These are phyloP conservation scores for Tiliacea citrago DNA, from an alignment of 2,888 invertebrate species.

Conservation along the genomic window DNA sequence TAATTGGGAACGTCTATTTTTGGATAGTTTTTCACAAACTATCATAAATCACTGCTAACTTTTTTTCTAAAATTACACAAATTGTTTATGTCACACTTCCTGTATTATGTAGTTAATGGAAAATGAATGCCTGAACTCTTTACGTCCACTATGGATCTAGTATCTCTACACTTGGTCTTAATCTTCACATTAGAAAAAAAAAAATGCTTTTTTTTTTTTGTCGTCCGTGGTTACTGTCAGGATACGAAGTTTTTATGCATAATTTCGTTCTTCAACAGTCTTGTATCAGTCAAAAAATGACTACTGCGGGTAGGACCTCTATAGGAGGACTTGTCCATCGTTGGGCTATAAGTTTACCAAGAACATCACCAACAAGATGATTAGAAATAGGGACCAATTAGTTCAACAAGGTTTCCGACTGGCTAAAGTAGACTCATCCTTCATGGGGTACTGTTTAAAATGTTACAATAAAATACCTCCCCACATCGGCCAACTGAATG, in stretches of 20 bases:
- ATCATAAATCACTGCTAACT: neutral
- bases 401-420: too few relatives aligned
- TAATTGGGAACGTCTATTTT: constrained; percentile 9
- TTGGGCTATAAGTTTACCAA: neutral
- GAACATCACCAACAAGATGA: neutral
- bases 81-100: neutral
- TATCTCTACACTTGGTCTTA: neutral
- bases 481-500: too few relatives aligned
- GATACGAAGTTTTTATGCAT: neutral
- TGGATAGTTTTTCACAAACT: neutral
- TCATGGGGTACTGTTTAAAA: too few relatives aligned
- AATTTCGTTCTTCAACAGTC: neutral
- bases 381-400: too few relatives aligned
- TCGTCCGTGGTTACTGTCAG: neutral
- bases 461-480: too few relatives aligned
- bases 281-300: neutral
- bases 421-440: too few relatives aligned
- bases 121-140: neutral
- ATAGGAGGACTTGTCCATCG: neutral
- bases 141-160: neutral
- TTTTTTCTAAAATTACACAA: constrained; percentile 6
- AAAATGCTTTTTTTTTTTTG: neutral
- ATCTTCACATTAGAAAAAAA: neutral
- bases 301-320: neutral
- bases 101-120: neutral